Base-by-base conservation (phyloP, 2,888 invertebrate genomes). In the Colletes collaris region DNA sequence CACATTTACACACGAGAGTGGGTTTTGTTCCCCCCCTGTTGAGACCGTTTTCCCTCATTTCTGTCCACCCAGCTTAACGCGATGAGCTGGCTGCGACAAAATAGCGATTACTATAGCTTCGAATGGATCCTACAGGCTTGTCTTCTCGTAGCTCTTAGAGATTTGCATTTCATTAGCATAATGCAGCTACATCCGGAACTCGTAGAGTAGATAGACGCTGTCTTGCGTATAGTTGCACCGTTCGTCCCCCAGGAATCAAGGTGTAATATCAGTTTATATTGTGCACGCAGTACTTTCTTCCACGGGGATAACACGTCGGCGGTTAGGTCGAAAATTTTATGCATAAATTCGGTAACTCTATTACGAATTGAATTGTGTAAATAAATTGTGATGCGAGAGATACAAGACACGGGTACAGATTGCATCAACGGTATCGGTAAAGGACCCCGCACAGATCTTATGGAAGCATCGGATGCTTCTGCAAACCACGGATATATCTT, bases 101-200 rank as follows among this genome's bases (percentile, higher is more conserved):
- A 68, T 79, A 71, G 65, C 70, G 79, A 79, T 81, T 71, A 67
- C 73, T 80, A 63, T 68, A 75, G 56, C 53, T 79, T 71, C 53
- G 46, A 65, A 65, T 52, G 75, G 58, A 27, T 73, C 66, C 73
- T 62, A 69, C 75, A 65, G 68, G 44, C 72, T 79, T 75, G 77
- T 83, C 77, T 78, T 81, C 79, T 60, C 76, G 73, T 70, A 74
- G 63, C 77, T 86, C 79, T 81, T 67, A 68, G 79, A 87, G 86
- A 90, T 90, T 90, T 89, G 82, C 90, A 91, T 89, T 72, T 50
- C 78, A 89, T 90, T 90, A 90, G 87, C 90, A 89, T 90, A 91
- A 91, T 90, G 85, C 86, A 83, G 82, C 84, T 84, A 71, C 74
- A 60, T 75, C 77, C 81, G 76, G 68, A 78, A 72, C 78, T 64